phyloP scores from a whole-genome alignment of 2,113 vertebrate genomes.

The Uropsilus gracilis region DNA sequence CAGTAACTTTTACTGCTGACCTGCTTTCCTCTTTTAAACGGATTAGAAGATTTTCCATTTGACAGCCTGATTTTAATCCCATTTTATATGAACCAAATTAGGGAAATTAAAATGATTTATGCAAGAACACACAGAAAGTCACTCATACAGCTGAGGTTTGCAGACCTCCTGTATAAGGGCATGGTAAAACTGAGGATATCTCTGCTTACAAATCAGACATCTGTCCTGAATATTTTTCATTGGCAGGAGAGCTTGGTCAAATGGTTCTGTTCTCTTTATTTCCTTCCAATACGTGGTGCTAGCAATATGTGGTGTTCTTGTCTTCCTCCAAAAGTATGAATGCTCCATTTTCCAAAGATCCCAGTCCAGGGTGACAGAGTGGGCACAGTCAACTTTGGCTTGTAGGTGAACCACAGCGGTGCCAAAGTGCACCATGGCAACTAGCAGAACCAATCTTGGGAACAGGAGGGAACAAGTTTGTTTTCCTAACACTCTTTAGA shows the following conservation, averaged over 20 bases:
- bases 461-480: background rate
- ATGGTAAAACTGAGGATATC: background rate
- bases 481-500: background rate
- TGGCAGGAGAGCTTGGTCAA: background rate
- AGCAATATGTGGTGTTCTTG: background rate
- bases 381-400: background rate
- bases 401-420: background rate
- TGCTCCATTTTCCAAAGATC: background rate
- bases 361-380: background rate
- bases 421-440: background rate
- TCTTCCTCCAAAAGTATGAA: background rate
- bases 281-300: background rate
- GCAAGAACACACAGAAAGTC: background rate
- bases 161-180: background rate
- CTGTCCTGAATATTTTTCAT: background rate
- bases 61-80: background rate
- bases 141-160: background rate
- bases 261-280: slow-evolving; percentile 3
- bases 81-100: background rate
- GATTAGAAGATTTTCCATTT: background rate
- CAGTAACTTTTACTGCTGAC: background rate
- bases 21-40: background rate
- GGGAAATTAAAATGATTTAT: background rate
- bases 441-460: background rate
- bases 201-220: background rate